Evolutionary conservation across 1,140 invertebrate species (phyloP), one percentile per base, ranked within the genome.

Genomic region (Theocolax elegans): DNA sequence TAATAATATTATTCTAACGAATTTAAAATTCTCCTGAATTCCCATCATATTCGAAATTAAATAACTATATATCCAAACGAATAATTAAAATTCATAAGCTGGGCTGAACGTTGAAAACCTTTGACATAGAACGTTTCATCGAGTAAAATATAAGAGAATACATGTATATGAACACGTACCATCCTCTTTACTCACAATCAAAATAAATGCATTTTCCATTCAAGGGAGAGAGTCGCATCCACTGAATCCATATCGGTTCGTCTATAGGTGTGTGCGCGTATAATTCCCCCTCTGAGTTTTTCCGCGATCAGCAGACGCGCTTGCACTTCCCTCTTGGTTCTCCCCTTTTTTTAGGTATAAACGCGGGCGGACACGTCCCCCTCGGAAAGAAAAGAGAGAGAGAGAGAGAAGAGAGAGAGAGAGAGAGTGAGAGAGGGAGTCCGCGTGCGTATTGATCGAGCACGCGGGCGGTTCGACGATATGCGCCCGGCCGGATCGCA

Each of bases 401-500:
- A 35, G 31, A 10, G 31, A 35, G 10, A 6, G 31, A 35, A 35
- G 31, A 35, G 31, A 35, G 4, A 35, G 31, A 35, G 31, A 35
- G 4, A 10, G 4, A 35, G 10, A 35, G 31, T 35, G 10, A 35
- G 31, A 35, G 31, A 6, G 10, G 19, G 17, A 58, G 1, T 48
- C 17, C 40, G 38, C 48, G 10, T 27, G 40, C 19, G 59, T 70
- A 70, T 70, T 70, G 67, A 70, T 70, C 67, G 67, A 19, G 35
- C n/a, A n/a, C 19, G 54, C 21, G 51, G 31, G 8, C 35, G 35
- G 42, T 3, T 17, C 21, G 31, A 35, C 46, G 58, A 62, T 69
- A 54, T 69, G 58, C 67, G 59, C 58, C 66, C 3, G 31, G 35
- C 21, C 25, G 12, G n/a, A 35, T 54, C 31, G 51, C 25, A 42